phyloP scores from a whole-genome alignment of 2,888 invertebrate genomes.

The Eumerus sabulonum region DNA sequence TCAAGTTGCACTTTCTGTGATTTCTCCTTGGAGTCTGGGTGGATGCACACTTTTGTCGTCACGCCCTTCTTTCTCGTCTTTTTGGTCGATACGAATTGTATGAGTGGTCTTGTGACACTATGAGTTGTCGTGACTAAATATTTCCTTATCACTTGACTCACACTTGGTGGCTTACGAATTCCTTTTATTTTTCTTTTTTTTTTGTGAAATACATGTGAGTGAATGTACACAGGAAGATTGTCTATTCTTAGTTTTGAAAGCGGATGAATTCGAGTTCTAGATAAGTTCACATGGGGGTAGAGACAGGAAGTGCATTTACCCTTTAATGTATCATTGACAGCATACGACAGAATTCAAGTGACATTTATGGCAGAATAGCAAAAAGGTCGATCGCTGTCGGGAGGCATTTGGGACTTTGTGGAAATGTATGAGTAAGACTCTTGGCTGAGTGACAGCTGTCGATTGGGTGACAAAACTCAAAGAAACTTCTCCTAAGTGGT shows the following conservation, averaged over 20 bases:
- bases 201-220: conserved; percentile 24
- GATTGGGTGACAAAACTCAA: too few species aligned
- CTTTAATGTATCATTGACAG: too few species aligned
- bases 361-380: too few species aligned
- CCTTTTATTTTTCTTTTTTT: conserved; percentile 54
- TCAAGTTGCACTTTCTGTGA: conserved; percentile 41
- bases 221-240: conserved; percentile 23
- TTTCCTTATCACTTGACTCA: conserved; percentile 65
- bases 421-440: too few species aligned
- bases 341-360: too few species aligned
- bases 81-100: background rate
- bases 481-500: too few species aligned
- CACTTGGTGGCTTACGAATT: conserved; percentile 53
- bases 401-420: too few species aligned
- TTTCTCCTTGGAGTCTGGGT: conserved; percentile 6
- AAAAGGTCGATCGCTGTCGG: too few species aligned
- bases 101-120: conserved; percentile 34
- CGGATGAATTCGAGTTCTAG: conserved; percentile 14
- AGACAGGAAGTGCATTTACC: conserved; percentile 14
- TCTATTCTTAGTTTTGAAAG: too few species aligned
- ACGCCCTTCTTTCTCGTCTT: conserved; percentile 35
- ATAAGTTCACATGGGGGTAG: conserved; percentile 15
- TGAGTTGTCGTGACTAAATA: conserved; percentile 53
- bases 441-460: too few species aligned
- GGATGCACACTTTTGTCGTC: conserved; percentile 12